A percentile compares a stretch with the other conserved stretches of the same genome.
Evolutionary conservation across 2,888 invertebrate species (phyloP).

Genomic region (Bembecia ichneumoniformis): DNA sequence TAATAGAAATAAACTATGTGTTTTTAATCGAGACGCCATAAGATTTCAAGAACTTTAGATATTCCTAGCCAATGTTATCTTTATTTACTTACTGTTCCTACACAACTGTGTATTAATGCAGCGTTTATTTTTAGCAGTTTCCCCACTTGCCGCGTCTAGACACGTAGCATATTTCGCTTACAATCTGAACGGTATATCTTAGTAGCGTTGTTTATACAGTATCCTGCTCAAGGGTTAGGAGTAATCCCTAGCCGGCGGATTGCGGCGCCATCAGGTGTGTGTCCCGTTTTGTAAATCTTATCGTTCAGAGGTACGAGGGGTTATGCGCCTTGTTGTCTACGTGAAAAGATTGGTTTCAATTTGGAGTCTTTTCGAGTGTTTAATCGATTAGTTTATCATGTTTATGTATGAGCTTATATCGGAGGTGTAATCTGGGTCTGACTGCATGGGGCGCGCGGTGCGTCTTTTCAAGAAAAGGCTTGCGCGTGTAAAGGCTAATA

Average conservation of each 20-base stretch:
- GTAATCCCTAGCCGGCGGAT: conserved; percentile 39
- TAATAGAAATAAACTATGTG: too few relatives aligned
- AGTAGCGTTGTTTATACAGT: conserved; percentile 30
- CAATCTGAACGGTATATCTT: conserved; percentile 30
- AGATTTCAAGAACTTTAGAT: too few relatives aligned
- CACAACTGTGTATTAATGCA: neutral
- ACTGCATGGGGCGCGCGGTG: neutral
- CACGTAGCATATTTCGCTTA: conserved; percentile 8
- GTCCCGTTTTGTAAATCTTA: conserved; percentile 21
- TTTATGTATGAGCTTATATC: conserved; percentile 50
- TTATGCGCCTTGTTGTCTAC: conserved; percentile 17
- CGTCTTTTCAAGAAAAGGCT: too few relatives aligned
- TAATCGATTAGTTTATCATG: conserved; percentile 44
- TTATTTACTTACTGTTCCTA: neutral
- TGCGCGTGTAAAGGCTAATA: too few relatives aligned
- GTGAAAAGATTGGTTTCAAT: conserved; percentile 17
- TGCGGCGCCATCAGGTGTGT: conserved; percentile 43
- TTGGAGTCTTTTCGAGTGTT: conserved; percentile 12
- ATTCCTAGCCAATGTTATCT: neutral
- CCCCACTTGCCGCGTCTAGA: neutral
- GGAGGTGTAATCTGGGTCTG: conserved; percentile 37
- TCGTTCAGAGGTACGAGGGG: conserved; percentile 7
- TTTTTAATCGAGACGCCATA: too few relatives aligned
- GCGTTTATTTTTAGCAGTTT: neutral
- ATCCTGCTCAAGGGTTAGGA: conserved; percentile 37